Base-by-base conservation (phyloP, 2,888 invertebrate genomes). In the Galerucella calmariensis region DNA sequence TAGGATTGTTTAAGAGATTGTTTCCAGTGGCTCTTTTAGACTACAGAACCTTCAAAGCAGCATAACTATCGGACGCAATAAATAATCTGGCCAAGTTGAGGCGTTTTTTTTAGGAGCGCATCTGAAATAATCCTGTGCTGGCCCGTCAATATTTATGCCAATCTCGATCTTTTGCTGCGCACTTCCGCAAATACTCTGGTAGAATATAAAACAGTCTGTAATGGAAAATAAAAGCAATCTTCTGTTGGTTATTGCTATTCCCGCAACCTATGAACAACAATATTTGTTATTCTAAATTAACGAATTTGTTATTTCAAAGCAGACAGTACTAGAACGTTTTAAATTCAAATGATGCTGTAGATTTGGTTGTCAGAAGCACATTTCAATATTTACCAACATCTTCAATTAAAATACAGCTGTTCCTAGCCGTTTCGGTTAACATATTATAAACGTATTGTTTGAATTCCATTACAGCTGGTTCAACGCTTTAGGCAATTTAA, bases 401-500 rank as follows among this genome's bases (percentile, higher is more conserved):
- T 56, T 56, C 56, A 20, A 56, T 56, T 56, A 56, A 56, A 56
- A 56, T 20, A 56, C 56, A 56, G 56, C 16, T 56, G 56, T 56
- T 56, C 56, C 16, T 56, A 56, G 56, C 56, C n/a, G 20, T 56
- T 56, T 56, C 10, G 56, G 56, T 65, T 20, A 46, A 24, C 11
- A 46, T 27, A 46, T 46, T 46, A 46, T 20, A 20, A 20, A 20
- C 20, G 35, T 61, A 61, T 65, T 65, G 46, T 65, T 65, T 65
- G 63, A 14, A 20, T 44, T 65, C 44, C 63, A 65, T 65, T 65
- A 65, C 41, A 65, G 63, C 41, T 46, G 46, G 20, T 65, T 20
- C 16, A 14, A 44, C 63, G 20, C 63, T 46, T 46, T 46, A 10
- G 63, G 63, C 63, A 10, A 14, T 65, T 65, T 46, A 44, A 65